These are phyloP conservation scores for Abramis brama DNA, from an alignment of 2,113 vertebrate species.

Conservation along the genomic window DNA sequence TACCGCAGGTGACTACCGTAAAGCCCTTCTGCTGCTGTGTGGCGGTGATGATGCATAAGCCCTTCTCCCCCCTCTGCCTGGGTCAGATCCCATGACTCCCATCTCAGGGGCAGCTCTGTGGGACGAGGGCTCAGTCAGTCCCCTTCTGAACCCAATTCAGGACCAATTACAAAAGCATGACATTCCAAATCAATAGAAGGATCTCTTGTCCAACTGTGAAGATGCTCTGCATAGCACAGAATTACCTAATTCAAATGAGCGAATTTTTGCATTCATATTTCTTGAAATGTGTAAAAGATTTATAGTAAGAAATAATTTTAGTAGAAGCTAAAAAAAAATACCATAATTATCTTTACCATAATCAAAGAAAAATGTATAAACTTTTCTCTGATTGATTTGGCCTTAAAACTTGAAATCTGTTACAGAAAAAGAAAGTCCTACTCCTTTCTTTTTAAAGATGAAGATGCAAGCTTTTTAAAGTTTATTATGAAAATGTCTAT, in stretches of 20 bases:
- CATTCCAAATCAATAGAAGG: conserved; percentile 11
- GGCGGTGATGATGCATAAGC: conserved; percentile 87
- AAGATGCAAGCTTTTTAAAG: not conserved
- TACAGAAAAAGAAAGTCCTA: not conserved
- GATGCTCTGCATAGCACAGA: not conserved
- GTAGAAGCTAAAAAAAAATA: not conserved
- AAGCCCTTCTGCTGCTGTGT: conserved; percentile 86
- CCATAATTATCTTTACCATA: not conserved
- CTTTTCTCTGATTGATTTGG: not conserved
- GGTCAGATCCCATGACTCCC: not conserved
- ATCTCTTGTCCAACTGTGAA: not conserved
- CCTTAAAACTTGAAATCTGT: not conserved
- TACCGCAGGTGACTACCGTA: conserved; percentile 88
- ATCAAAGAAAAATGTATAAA: not conserved
- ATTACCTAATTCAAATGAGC: not conserved
- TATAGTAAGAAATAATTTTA: not conserved
- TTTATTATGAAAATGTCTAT: not conserved
- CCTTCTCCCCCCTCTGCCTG: not conserved
- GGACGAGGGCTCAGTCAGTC: not conserved
- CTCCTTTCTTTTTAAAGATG: not conserved
- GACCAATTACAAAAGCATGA: not conserved
- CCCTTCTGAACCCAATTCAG: not conserved
- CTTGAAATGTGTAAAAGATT: not conserved
- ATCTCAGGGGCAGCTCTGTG: not conserved
- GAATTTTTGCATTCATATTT: not conserved